Conservation (phyloP, 2,797 vertebrate species). For the Anas capensis region DNA sequence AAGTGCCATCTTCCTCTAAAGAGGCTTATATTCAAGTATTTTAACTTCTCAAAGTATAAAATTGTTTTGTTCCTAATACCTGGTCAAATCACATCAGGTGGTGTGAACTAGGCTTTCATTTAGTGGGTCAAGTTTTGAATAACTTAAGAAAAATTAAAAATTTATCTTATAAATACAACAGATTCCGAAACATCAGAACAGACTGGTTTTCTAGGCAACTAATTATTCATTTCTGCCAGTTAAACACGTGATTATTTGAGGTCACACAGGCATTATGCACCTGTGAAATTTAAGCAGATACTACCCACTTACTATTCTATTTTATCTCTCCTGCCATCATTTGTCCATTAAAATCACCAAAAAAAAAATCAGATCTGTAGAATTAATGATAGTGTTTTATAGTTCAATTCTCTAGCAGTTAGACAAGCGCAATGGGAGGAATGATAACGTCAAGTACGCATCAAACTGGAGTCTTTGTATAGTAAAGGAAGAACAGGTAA, state of each 20-base stretch:
- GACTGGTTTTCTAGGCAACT: neutral
- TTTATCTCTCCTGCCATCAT: neutral
- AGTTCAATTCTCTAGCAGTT: neutral
- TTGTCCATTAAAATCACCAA: accelerated
- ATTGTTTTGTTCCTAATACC: neutral
- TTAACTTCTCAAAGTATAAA: neutral
- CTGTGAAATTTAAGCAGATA: neutral
- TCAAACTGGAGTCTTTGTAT: neutral
- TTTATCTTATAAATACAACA: neutral
- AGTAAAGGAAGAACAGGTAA: neutral
- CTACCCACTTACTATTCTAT: neutral
- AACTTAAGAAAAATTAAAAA: accelerated
- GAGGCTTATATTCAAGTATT: neutral
- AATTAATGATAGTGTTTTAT: neutral
- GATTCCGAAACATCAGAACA: neutral
- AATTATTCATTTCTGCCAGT: neutral
- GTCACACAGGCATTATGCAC: neutral
- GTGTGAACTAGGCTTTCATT: neutral
- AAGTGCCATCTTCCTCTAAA: neutral
- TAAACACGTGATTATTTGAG: neutral
- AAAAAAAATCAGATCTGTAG: neutral
- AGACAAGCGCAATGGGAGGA: neutral
- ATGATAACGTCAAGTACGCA: neutral
- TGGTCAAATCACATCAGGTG: neutral
- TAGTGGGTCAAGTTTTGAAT: neutral